A percentile compares a stretch with the other conserved stretches of the same genome.
Evolutionary conservation across 2,888 invertebrate species (phyloP).

Genomic region (Stenichneumon culpator): DNA sequence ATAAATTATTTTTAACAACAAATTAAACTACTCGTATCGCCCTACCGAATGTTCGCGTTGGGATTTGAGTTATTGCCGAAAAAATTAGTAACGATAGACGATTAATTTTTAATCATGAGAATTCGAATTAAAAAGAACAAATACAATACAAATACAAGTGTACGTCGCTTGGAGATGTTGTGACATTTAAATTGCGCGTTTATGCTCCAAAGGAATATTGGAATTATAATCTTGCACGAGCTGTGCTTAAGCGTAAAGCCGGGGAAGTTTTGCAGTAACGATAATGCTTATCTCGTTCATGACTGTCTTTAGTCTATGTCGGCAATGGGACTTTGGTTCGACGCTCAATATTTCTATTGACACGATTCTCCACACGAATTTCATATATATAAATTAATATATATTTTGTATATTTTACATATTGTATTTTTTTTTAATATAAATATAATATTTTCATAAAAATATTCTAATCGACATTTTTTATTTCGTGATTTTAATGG

Average conservation of each 20-base stretch:
- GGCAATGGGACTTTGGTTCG: background rate
- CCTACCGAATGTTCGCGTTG: conserved; percentile 27
- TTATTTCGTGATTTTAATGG: too few relatives aligned
- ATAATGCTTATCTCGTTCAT: conserved; percentile 6
- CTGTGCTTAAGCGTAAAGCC: background rate
- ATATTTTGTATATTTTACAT: background rate
- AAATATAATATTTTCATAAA: too few relatives aligned
- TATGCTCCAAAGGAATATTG: background rate
- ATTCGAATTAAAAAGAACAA: conserved; percentile 24
- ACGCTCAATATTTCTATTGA: background rate
- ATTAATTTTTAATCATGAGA: background rate
- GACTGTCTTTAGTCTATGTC: background rate
- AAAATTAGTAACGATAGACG: too few relatives aligned
- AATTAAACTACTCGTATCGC: background rate
- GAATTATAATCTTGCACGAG: background rate
- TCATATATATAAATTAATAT: background rate
- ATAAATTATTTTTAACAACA: background rate
- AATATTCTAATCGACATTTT: too few relatives aligned
- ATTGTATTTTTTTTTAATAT: too few relatives aligned
- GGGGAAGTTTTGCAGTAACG: background rate
- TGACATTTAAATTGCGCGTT: background rate
- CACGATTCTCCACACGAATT: background rate
- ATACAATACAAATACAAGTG: background rate
- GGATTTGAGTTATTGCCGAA: conserved; percentile 16
- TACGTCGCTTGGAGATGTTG: background rate